phyloP scores from a whole-genome alignment of 2,888 invertebrate genomes.

The Parascotia fuliginaria region DNA sequence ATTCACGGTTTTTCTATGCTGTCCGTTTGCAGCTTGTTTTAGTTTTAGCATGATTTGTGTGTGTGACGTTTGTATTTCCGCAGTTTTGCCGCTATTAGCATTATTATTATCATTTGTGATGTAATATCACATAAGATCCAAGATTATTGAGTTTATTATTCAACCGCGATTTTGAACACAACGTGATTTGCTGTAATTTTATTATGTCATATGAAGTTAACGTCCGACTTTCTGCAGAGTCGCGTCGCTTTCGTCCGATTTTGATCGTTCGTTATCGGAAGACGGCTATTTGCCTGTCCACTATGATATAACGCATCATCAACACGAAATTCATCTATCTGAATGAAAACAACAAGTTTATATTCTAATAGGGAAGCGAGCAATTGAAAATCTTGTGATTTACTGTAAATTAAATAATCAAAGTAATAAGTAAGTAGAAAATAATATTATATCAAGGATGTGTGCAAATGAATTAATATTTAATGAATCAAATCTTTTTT shows the following conservation, averaged over 20 bases:
- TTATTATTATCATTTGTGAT: constrained; percentile 17
- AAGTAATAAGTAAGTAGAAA: background rate
- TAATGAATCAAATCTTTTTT: constrained; percentile 17
- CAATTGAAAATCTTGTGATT: constrained; percentile 4
- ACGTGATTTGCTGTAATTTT: constrained; percentile 34
- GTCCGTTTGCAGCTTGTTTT: constrained; percentile 8
- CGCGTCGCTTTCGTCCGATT: constrained; percentile 44
- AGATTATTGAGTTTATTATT: constrained; percentile 3
- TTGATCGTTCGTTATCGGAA: constrained; percentile 48
- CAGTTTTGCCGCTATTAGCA: constrained; percentile 20
- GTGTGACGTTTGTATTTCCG: constrained; percentile 24
- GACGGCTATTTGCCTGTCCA: constrained; percentile 44
- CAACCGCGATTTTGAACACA: constrained; percentile 15
- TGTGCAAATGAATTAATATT: constrained; percentile 10
- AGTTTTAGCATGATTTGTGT: constrained; percentile 6
- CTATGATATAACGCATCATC: constrained; percentile 40
- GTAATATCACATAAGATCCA: constrained; percentile 1
- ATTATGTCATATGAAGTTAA: constrained; percentile 51
- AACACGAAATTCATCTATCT: constrained; percentile 26
- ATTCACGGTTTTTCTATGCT: constrained; percentile 21
- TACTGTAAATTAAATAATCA: constrained; percentile 4
- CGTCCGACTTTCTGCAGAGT: constrained; percentile 52
- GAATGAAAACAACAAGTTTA: background rate
- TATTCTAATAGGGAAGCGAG: constrained; percentile 11
- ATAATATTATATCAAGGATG: constrained; percentile 4